Base-by-base conservation (phyloP, 2,113 vertebrate genomes). In the Phodopus roborovskii region DNA sequence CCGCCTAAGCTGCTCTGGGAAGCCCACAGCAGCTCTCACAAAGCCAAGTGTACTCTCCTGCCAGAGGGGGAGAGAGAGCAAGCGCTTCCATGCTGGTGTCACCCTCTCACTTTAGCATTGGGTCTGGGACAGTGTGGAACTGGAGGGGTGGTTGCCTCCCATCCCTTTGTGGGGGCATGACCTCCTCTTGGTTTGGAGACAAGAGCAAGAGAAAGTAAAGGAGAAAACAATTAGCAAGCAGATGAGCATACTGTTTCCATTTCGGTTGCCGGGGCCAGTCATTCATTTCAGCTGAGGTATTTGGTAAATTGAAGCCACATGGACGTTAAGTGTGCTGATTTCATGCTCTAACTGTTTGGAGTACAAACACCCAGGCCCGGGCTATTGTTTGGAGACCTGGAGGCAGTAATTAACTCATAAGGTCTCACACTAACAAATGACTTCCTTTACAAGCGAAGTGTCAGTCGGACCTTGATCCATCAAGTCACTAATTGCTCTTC, bases 391-490 rank as follows among this genome's bases (percentile, higher is more conserved):
- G 81, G 90, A 90, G 94, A 94, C 85, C 62, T n/a, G 36, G 94
- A 95, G 82, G 68, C 94, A 94, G 90, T 93, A 95, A 96, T 97
- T 95, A 98, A 95, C 81, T 96, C 85, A 92, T 95, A 95, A 96
- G 87, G 86, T 83, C 88, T 96, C 89, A 95, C 88, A 71, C 82
- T 90, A 94, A 97, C 83, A 79, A 96, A 94, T 13, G 62, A 86
- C 82, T 95, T 95, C 94, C 90, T 94, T 94, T 92, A 92, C 71
- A 90, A 94, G 94, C 11, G 13, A 71, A 88, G 73, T 92, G 95
- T 85, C 94, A 92, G 70, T 50, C 33, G 77, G 88, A 94, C 39
- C 88, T 92, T 93, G 94, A 95, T 91, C 96, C 77, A 64, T 91
- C 71, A 82, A 96, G 94, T 96, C 78, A 82, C 86, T 94, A 93